Percentiles rank a stretch among this genome's conserved stretches.
These are phyloP conservation scores for Lutraria rhynchaena DNA, from an alignment of 1,140 invertebrate species.

Conservation along the genomic window DNA sequence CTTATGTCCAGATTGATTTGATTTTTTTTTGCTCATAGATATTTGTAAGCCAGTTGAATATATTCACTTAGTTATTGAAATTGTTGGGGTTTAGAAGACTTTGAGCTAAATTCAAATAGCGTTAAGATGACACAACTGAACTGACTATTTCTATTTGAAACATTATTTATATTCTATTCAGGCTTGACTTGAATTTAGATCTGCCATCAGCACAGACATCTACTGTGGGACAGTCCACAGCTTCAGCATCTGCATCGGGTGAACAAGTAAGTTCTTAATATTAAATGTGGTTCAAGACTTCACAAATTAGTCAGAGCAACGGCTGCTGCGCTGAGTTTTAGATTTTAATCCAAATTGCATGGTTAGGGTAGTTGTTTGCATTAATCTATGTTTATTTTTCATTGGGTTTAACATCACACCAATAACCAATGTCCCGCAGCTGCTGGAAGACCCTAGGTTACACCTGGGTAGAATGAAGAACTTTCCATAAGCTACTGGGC, in stretches of 20 bases:
- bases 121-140: no score
- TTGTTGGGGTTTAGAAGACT: no score
- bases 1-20: no score
- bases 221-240: slow-evolving; percentile 83
- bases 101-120: no score
- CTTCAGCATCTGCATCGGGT: slow-evolving; percentile 72
- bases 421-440: background rate
- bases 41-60: no score
- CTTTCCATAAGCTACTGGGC: no score
- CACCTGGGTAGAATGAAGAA: no score
- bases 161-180: slow-evolving; percentile 81
- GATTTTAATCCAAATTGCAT: background rate
- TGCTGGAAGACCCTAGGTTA: background rate
- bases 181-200: slow-evolving; percentile 98
- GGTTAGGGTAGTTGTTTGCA: background rate
- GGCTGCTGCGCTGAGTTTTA: background rate
- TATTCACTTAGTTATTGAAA: no score
- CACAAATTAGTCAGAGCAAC: background rate
- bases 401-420: background rate
- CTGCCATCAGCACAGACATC: slow-evolving; percentile 92
- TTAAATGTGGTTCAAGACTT: no score
- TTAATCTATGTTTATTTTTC: background rate
- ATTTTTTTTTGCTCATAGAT: no score
- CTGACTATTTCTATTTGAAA: no score
- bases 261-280: slow-evolving; percentile 82